Base-by-base conservation (phyloP, 2,113 vertebrate genomes). In the Willisornis vidua region DNA sequence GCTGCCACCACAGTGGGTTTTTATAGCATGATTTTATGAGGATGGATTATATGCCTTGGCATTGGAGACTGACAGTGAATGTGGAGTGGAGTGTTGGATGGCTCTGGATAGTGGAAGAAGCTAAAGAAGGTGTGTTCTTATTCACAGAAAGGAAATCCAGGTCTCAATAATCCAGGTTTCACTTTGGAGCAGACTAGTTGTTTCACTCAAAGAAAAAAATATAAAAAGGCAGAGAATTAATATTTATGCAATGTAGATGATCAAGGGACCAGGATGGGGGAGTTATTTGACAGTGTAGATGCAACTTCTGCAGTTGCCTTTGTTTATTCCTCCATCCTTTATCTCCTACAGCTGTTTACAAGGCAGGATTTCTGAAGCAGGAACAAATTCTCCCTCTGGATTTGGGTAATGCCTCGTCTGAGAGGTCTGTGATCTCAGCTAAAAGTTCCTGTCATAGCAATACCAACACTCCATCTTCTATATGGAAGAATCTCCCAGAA, bases 391-490 rank as follows among this genome's bases (percentile, higher is more conserved):
- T 94, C 78, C 68, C 82, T 23, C 3, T 26, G 57, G 85, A 83
- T 83, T 86, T 93, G 55, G 35, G 33, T 62, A 94, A 83, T 74
- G 57, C 29, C 35, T 80, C 24, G 11, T 59, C 84, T 37, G 62
- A 86, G 68, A 90, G 76, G 65, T 68, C 79, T 86, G 75, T 35
- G 61, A 81, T 92, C 68, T 87, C 85, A 94, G 73, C 48, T 65
- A 81, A 85, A 91, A 88, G 71, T 84, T 85, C 67, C n/a, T 61
- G 49, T 74, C 68, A 33, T 48, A 84, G 81, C 87, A 84, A 33
- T 80, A 93, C 51, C 61, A 81, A 81, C 62, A 54, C 45, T 90
- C 43, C 23, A 52, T 26, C 85, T 90, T 84, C 14, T 41, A 77
- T 48, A 83, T 45, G 52, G 88, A 84, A 90, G 68, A 65, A 81